Percentiles rank a stretch among this genome's conserved stretches.
Evolutionary conservation across 2,113 vertebrate species (phyloP).

Genomic region (Hypocryptadius cinnamomeus): DNA sequence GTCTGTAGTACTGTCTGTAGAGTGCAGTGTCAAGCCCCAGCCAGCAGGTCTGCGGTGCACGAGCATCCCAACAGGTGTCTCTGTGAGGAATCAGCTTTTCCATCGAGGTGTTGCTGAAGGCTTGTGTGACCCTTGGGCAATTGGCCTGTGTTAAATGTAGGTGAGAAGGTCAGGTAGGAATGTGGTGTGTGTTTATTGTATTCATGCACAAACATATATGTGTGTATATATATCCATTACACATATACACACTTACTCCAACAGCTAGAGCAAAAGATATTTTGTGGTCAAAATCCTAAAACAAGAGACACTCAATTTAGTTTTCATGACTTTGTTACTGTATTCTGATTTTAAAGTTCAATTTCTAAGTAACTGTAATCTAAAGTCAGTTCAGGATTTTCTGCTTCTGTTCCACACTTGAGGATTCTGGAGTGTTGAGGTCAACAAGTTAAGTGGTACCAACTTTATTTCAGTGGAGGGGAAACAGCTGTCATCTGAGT

Average conservation of each 20-base stretch:
- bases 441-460: neutral
- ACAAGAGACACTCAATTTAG: neutral
- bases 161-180: neutral
- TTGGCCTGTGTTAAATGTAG: neutral
- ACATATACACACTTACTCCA: rapidly evolving
- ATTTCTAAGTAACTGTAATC: neutral
- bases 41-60: neutral
- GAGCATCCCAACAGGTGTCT: neutral
- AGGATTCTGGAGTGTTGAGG: neutral
- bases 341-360: neutral
- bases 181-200: neutral
- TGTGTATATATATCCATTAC: rapidly evolving
- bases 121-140: neutral
- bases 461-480: neutral
- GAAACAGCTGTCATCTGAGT: neutral
- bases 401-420: neutral
- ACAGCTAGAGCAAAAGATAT: neutral
- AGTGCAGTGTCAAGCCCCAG: neutral
- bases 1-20: rapidly evolving
- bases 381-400: neutral
- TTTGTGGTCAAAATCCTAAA: neutral
- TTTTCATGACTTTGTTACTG: neutral
- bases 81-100: neutral
- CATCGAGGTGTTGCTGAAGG: neutral
- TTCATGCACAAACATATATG: rapidly evolving